Base-by-base conservation (phyloP, 2,797 vertebrate genomes). In the Ctenosaura bakeri region DNA sequence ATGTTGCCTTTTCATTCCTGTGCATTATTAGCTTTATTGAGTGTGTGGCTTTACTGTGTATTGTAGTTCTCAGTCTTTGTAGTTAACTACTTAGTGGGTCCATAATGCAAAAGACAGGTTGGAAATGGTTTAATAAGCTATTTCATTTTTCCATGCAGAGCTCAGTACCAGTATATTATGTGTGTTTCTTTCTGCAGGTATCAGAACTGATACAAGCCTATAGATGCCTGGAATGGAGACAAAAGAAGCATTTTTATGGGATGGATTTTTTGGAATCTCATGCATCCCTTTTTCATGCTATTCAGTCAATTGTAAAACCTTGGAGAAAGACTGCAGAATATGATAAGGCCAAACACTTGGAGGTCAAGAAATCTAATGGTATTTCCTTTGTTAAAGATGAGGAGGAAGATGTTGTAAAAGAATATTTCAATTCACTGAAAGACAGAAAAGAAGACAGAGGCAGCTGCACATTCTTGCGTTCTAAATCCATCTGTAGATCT, bases 371-470 rank as follows among this genome's bases (percentile, higher is more conserved):
- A 92, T 71, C 64, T 52, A 10, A 29, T 76, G 42, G 85, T 1
- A 32, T 66, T 66, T 82, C 14, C 79, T 26, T 32, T 9, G 10
- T 7, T 14, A 6, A 73, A 38, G 89, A 71, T 22, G 56, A 87
- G 77, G 50, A 16, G 50, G 22, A 83, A 52, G 18, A 76, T 71
- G 0, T 50, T 83, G 56, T 38, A 92, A 90, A 92, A 3, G 35
- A 95, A 90, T 83, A 87, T 6, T 10, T 42, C 79, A 29, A 80
- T 52, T 92, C 71, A 88, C 18, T 14, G 1, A 76, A 83, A 62
- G 71, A 89, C 42, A 42, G 29, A 50, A 29, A 6, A 14, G 0
- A 62, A 77, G 54, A 22, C 35, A 83, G 59, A 74, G 79, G 64
- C 46, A 80, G 59, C 46, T 16, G 20, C 24, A 26, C 13, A 66